Base-by-base conservation (phyloP, 2,113 vertebrate species). In the Heterochromis multidens region DNA sequence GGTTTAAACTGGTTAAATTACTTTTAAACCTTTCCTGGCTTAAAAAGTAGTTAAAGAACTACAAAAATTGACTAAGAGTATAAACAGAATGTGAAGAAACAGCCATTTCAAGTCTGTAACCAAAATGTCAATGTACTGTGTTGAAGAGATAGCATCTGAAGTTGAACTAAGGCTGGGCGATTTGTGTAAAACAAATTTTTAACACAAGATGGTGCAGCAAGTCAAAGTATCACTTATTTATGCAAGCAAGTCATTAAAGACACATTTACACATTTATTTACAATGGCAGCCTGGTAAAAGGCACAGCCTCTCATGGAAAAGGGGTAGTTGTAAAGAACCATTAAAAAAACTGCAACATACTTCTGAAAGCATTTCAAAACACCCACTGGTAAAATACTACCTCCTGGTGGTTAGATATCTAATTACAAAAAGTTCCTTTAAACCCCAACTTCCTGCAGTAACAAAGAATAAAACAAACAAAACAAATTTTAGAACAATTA, bases 71-170 rank as follows among this genome's bases (percentile, higher is more conserved):
- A 43, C 37, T 67, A 16, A 6, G 25, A 16, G 7, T 43, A 43
- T 25, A 40, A 43, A 43, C 1, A 25, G 16, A 43, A 16, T 9
- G 5, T 25, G 62, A 67, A 67, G 5, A 67, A 67, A 67, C 5
- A 8, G 21, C 0, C 0, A 67, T 43, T 40, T 37, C 12, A 65
- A 67, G 23, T 43, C 35, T 67, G n/a, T 25, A 16, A 67, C n/a
- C 62, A 67, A 43, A 67, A 67, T 25, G 0, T 46, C 37, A 13
- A 43, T 4, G 11, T 4, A 13, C 37, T 27, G 0, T 46, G 63
- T 70, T 70, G 37, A 4, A 1, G 8, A 70, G 37, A 27, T 25
- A 10, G 0, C 43, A 25, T 13, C 43, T 43, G 25, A 17, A 43
- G 37, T 2, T 65, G 11, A 37, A 37, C 61, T 35, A 19, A 0